Conservation (phyloP, 2,888 invertebrate genomes). For the Prostheceraeus crozeri region DNA sequence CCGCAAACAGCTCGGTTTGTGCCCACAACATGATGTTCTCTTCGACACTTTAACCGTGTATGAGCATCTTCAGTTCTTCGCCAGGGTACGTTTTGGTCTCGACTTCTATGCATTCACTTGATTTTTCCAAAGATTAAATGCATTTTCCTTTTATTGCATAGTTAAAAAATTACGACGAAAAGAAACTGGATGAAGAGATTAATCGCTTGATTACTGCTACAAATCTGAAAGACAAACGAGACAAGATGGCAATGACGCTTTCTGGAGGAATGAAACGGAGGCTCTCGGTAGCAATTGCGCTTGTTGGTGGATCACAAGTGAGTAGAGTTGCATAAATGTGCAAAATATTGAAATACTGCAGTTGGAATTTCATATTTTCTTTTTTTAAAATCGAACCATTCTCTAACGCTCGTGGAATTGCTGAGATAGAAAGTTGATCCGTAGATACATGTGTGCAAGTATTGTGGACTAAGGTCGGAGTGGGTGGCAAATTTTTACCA, state of each 20-base stretch:
- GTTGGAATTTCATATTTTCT: too few relatives aligned
- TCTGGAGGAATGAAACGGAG: constrained; percentile 76
- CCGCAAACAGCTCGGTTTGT: constrained; percentile 70
- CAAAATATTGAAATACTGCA: too few relatives aligned
- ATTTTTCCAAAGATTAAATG: too few relatives aligned
- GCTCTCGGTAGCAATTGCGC: constrained; percentile 77
- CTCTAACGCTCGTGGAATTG: too few relatives aligned
- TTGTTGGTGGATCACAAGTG: constrained; percentile 67
- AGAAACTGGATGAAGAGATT: constrained; percentile 57
- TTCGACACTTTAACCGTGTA: constrained; percentile 59
- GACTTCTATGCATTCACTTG: background rate
- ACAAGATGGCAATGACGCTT: constrained; percentile 53
- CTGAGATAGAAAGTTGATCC: too few relatives aligned
- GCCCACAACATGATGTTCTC: constrained; percentile 81
- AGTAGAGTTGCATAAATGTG: too few relatives aligned
- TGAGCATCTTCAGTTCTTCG: constrained; percentile 56
- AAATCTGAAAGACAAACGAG: constrained; percentile 63
- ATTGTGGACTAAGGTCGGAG: too few relatives aligned
- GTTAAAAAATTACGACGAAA: constrained; percentile 54
- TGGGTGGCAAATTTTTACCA: too few relatives aligned
- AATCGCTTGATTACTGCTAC: constrained; percentile 65
- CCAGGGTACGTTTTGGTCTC: constrained; percentile 57
- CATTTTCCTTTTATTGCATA: constrained; percentile 12
- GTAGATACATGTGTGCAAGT: too few relatives aligned
- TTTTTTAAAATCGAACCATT: too few relatives aligned